Evolutionary conservation across 2,797 vertebrate genomes (phyloP), one percentile per base, ranked within the genome.

Genomic region (Pseudochromis fuscus): DNA sequence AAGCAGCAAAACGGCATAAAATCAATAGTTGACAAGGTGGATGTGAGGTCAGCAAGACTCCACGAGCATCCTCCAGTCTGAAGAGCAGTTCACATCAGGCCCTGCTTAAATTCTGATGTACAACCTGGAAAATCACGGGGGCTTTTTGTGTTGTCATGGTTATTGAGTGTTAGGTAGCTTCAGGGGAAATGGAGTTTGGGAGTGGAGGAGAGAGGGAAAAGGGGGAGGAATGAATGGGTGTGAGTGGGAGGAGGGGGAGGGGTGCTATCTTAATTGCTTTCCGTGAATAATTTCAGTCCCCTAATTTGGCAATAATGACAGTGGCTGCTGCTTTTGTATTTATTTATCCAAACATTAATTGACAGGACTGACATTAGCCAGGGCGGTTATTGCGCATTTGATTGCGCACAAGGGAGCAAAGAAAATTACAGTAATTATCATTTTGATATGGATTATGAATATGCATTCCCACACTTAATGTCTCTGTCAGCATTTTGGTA

Each of bases 311-410:
- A 23, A 86, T 94, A 93, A 94, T 93, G 91, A 92, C 87, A 77
- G 87, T 80, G 79, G 89, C 88, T 87, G 88, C 73, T 83, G 83
- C 88, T 88, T 88, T 83, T 92, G 90, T 92, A 90, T 94, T 93
- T 93, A 93, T 94, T 93, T 93, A 92, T 92, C 91, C 83, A 80
- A 90, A 90, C 88, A 89, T 92, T 91, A 93, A 93, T 93, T 93
- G 92, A 92, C 90, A 87, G 87, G 79, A 83, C 82, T 89, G 92
- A 89, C 88, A 88, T 91, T 90, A 89, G 86, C 88, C 62, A 68
- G 72, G 77, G 85, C 64, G 77, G 81, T 90, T 91, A 85, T 87
- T 82, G 89, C 67, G 62, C 81, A 67, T 93, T 92, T 92, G 89
- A 91, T 91, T 93, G 87, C 69, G 84, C 93, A 90, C 88, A 76